Base-by-base conservation (phyloP, 2,113 vertebrate species). In the Athene noctua region DNA sequence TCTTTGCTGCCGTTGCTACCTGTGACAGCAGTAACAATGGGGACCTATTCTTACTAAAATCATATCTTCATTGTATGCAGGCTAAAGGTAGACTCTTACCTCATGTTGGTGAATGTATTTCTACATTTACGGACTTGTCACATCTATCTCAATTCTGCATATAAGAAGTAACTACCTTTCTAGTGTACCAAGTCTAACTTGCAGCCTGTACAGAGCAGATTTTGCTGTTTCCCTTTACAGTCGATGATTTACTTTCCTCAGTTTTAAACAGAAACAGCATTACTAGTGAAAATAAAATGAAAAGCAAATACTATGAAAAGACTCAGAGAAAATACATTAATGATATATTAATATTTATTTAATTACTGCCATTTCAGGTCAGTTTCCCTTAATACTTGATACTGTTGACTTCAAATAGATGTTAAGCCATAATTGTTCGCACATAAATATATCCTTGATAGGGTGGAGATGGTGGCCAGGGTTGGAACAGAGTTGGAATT, bases 401-500 rank as follows among this genome's bases (percentile, higher is more conserved):
- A 49, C 32, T 36, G 23, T 40, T 80, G 42, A 74, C 40, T 77
- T 94, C 26, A 86, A 92, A 91, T 74, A 80, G 80, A 74, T 23
- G 36, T 78, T 29, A 88, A 90, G 42, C 29, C 83, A 55, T 47
- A 73, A 75, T 70, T 88, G 44, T 88, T 96, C 4, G 0, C 90
- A 21, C 15, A 32, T 73, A 92, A 86, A 26, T 81, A 82, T 72
- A 77, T 80, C 15, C 40, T 78, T 77, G 80, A 93, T 66, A 75
- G 77, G 65, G 80, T 89, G 83, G 73, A 85, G 78, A 23, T 66
- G 58, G 72, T 67, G 65, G 38, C 70, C 20, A 34, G 54, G 52
- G 30, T 40, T 68, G 42, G 47, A 77, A 97, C 89, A 97, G 90
- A 82, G 87, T 21, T 49, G 66, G 55, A 86, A 92, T 94, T 97